phyloP scores from a whole-genome alignment of 2,888 invertebrate species.

The Koerneria pararmatus region DNA sequence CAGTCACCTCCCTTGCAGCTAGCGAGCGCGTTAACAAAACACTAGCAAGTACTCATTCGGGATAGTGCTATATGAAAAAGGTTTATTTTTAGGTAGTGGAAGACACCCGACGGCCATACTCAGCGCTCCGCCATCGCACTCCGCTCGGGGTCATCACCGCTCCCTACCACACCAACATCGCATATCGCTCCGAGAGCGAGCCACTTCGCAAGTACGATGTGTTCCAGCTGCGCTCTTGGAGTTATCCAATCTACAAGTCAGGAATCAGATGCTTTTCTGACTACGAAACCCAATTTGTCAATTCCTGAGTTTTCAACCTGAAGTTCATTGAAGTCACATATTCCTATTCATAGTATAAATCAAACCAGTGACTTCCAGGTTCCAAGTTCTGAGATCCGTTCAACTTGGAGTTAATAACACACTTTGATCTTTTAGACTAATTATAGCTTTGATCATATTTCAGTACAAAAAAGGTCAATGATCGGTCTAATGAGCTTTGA shows the following conservation, averaged over 20 bases:
- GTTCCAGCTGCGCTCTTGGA: constrained; percentile 57
- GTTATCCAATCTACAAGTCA: constrained; percentile 58
- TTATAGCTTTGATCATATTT: too few species aligned
- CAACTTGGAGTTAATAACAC: too few species aligned
- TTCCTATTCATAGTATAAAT: constrained; percentile 3
- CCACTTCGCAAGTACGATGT: constrained; percentile 58
- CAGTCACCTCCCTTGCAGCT: too few species aligned
- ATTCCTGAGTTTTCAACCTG: background rate
- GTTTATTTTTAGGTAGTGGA: constrained; percentile 29
- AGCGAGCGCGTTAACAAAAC: too few species aligned
- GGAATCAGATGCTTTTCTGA: too few species aligned
- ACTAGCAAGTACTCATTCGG: too few species aligned
- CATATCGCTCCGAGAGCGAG: constrained; percentile 39
- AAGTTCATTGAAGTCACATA: background rate
- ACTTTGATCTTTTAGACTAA: too few species aligned
- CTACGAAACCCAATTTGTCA: background rate
- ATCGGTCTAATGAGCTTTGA: too few species aligned
- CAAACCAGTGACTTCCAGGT: too few species aligned
- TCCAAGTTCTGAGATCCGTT: too few species aligned
- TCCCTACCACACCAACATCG: constrained; percentile 55
- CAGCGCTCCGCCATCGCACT: constrained; percentile 40
- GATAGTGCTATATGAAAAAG: background rate
- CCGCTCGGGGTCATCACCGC: constrained; percentile 50
- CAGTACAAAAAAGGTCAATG: too few species aligned
- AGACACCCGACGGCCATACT: constrained; percentile 26